Percentiles rank a stretch among this genome's conserved stretches.
phyloP scores from a whole-genome alignment of 2,888 invertebrate genomes.

The Trachelus troglodyta region DNA sequence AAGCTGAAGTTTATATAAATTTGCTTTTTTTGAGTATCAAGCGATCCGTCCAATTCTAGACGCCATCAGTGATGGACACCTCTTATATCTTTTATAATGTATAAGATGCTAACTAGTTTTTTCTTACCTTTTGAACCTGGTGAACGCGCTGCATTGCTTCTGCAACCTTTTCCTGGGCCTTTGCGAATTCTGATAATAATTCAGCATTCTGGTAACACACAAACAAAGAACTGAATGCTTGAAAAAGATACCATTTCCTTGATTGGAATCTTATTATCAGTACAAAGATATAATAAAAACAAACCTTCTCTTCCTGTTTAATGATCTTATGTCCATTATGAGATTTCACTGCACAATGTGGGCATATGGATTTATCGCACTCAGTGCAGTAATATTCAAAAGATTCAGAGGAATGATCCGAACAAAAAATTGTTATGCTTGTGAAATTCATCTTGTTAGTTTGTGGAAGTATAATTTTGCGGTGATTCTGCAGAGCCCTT shows the following conservation, averaged over 20 bases:
- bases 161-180: slow-evolving; percentile 38
- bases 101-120: slow-evolving; percentile 5
- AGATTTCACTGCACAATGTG: slow-evolving; percentile 62
- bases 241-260: neutral
- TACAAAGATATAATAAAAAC: slow-evolving; percentile 23
- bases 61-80: neutral
- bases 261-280: neutral
- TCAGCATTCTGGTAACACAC: slow-evolving; percentile 53
- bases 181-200: slow-evolving; percentile 42
- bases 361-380: slow-evolving; percentile 63
- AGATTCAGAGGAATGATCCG: slow-evolving; percentile 47
- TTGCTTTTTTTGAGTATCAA: neutral
- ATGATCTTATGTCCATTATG: slow-evolving; percentile 61
- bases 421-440: slow-evolving; percentile 44
- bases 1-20: neutral
- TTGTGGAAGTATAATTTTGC: slow-evolving; percentile 29
- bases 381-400: slow-evolving; percentile 63
- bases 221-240: slow-evolving; percentile 7
- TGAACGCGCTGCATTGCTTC: slow-evolving; percentile 50
- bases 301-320: slow-evolving; percentile 57
- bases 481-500: slow-evolving; percentile 56
- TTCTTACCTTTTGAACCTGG: slow-evolving; percentile 62
- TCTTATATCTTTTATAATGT: slow-evolving; percentile 13
- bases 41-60: neutral
- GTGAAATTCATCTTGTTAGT: neutral